Base-by-base conservation (phyloP, 2,797 vertebrate genomes). In the Tangara arthus region DNA sequence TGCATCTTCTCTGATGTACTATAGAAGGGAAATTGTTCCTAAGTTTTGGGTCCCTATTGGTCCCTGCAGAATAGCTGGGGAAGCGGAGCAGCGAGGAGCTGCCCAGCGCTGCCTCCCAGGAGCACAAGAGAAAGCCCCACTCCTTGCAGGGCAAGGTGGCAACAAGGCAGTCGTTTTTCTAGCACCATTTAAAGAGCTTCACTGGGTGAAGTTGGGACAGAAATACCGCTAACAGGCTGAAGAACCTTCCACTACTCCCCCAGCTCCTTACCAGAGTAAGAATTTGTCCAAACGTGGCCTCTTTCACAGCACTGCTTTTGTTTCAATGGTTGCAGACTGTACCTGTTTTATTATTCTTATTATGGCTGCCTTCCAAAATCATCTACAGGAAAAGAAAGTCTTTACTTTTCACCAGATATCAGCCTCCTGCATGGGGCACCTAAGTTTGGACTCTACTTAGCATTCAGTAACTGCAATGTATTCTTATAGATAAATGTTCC, bases 401-500 rank as follows among this genome's bases (percentile, higher is more conserved):
- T 87, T 61, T 44, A 14, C 65, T 92, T 86, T 91, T 34, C 22
- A 76, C 32, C 27, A 70, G 41, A 1, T 59, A 78, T 1, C 70
- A 87, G n/a, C 44, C 37, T 66, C 50, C 59, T 94, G n/a, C 60
- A 64, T 7, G 49, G 75, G 82, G 35, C 39, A 41, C 42, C 70
- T 77, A 87, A 80, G 86, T 93, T 68, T 92, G 89, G 90, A 77
- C 66, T 80, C 70, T 50, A 44, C 69, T 84, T 89, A 94, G 82
- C 71, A 80, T 96, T 95, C 83, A 59, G 81, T 55, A 94, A 71
- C 46, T 77, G 50, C 27, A 68, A 44, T 50, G 28, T 72, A 89
- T 87, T 96, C 85, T 89, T 90, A 95, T 30, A 94, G 56, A 50
- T 85, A 87, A 95, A 92, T 78, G 79, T 93, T 95, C 90, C 78